Evolutionary conservation across 2,113 vertebrate species (phyloP).

Genomic region (Sciurus niger): DNA sequence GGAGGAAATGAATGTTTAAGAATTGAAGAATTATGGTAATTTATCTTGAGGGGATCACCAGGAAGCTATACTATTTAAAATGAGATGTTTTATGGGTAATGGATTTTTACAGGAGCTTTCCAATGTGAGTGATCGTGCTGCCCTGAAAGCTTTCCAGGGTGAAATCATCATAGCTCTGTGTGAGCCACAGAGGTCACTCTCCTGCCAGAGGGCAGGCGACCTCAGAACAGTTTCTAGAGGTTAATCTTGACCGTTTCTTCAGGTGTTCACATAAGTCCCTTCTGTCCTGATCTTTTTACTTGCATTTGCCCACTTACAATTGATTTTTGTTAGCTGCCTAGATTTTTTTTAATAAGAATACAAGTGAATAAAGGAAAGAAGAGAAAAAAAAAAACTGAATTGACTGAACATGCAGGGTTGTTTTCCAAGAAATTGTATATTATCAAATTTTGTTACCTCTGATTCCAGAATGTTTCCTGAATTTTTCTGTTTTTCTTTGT

Average conservation of each 20-base stretch:
- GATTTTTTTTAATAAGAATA: not conserved
- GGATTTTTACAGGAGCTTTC: slow-evolving; percentile 25
- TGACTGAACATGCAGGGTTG: not conserved
- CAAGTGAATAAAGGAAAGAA: not conserved
- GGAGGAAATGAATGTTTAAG: not conserved
- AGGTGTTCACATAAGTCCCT: not conserved
- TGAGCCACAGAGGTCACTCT: not conserved
- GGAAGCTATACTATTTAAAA: slow-evolving; percentile 45
- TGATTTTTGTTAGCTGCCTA: not conserved
- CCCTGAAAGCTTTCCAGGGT: not conserved
- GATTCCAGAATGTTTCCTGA: not conserved
- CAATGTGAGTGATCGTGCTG: not conserved
- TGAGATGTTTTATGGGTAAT: not conserved
- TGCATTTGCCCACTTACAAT: not conserved
- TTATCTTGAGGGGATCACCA: not conserved
- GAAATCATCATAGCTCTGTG: not conserved
- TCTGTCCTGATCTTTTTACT: not conserved
- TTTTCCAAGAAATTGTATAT: not conserved
- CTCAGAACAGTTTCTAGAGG: not conserved
- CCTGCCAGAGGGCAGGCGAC: not conserved
- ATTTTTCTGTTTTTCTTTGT: not conserved
- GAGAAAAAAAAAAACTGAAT: not conserved
- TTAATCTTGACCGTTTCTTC: not conserved
- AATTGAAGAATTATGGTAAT: not conserved
- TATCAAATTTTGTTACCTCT: not conserved